Percentiles rank a stretch among this genome's conserved stretches.
These are phyloP conservation scores for Dendroctonus valens DNA, from an alignment of 1,140 invertebrate species.

Conservation along the genomic window DNA sequence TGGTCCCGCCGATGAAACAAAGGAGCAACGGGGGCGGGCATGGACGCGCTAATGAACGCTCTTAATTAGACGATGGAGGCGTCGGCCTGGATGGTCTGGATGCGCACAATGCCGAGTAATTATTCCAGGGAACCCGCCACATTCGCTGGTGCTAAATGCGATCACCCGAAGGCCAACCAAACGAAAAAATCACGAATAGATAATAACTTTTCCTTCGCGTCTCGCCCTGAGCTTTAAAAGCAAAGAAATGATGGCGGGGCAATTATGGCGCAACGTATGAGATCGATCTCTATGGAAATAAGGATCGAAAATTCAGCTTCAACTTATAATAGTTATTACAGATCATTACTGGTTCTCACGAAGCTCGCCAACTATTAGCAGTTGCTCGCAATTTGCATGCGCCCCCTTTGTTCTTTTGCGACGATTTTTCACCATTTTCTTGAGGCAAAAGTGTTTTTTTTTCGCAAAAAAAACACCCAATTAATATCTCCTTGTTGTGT, in stretches of 20 bases:
- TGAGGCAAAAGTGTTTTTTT: neutral
- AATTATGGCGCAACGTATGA: conserved; percentile 34
- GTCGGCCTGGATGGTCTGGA: conserved; percentile 9
- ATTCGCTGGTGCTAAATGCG: no score
- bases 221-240: conserved; percentile 23
- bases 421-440: conserved; percentile 1
- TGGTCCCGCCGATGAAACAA: conserved; percentile 22
- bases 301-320: conserved; percentile 35
- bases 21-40: conserved; percentile 24
- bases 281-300: conserved; percentile 38
- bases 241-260: conserved; percentile 25
- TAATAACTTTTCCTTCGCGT: conserved; percentile 14
- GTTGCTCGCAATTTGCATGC: conserved; percentile 18
- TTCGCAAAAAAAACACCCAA: neutral
- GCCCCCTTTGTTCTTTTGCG: neutral
- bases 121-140: no score
- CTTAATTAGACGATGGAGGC: conserved; percentile 20
- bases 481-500: conserved; percentile 21
- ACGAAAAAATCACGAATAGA: conserved; percentile 7
- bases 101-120: no score
- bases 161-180: neutral
- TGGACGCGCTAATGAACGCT: conserved; percentile 19
- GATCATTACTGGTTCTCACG: conserved; percentile 37
- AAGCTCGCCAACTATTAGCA: conserved; percentile 22
- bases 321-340: conserved; percentile 37